A percentile compares a stretch with the other conserved stretches of the same genome.
Conservation (phyloP, 2,113 vertebrate species). For the Nerophis lumbriciformis region DNA sequence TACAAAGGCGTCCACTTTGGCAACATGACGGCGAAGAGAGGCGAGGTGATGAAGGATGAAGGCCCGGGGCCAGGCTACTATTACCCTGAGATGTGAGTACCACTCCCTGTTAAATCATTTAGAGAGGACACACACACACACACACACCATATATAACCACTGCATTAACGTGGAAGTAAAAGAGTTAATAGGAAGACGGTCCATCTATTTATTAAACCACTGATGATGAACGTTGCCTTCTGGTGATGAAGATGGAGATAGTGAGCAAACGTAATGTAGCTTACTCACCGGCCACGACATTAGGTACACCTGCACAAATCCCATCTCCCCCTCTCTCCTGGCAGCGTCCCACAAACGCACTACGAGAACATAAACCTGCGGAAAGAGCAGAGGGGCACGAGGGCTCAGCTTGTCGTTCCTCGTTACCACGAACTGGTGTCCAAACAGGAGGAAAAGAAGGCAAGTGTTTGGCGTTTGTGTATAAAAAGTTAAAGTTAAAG, state of each 20-base stretch:
- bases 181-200: too few species aligned
- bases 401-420: constrained; percentile 62
- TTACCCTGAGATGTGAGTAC: constrained; percentile 57
- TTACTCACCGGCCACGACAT: too few species aligned
- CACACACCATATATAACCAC: too few species aligned
- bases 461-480: constrained; percentile 27
- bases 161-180: too few species aligned
- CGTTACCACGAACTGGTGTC: constrained; percentile 67
- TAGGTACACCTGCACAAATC: too few species aligned
- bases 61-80: constrained; percentile 72
- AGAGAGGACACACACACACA: too few species aligned
- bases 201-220: too few species aligned
- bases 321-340: not conserved
- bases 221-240: too few species aligned
- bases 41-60: constrained; percentile 37
- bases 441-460: constrained; percentile 73
- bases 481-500: too few species aligned
- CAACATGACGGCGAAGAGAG: constrained; percentile 58
- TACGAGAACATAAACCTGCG: constrained; percentile 77
- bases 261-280: too few species aligned
- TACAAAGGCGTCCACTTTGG: constrained; percentile 76
- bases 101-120: not conserved
- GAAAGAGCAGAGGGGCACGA: constrained; percentile 57
- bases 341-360: constrained; percentile 57
- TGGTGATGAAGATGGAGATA: too few species aligned